Percentiles rank a stretch among this genome's conserved stretches.
phyloP scores from a whole-genome alignment of 2,113 vertebrate genomes.

The Ochotona princeps region DNA sequence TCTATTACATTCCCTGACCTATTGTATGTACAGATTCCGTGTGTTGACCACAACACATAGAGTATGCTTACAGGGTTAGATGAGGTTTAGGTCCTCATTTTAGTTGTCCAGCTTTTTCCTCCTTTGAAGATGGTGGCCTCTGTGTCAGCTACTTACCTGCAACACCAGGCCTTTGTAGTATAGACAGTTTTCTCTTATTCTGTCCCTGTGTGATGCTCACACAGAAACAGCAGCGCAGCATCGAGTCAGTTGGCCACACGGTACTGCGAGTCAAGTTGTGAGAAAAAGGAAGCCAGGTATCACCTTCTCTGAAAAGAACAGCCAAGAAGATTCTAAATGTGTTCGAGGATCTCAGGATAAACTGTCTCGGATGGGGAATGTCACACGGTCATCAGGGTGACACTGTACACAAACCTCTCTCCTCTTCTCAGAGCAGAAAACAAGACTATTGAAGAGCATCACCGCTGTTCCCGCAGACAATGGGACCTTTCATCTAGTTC shows the following conservation, averaged over 20 bases:
- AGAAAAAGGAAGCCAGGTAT: slow-evolving; percentile 46
- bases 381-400: slow-evolving; percentile 11
- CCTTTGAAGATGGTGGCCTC: not conserved
- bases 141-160: not conserved
- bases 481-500: slow-evolving; percentile 66
- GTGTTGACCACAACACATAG: not conserved
- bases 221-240: slow-evolving; percentile 16
- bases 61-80: not conserved
- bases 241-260: not conserved
- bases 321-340: slow-evolving; percentile 40
- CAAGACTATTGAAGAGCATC: slow-evolving; percentile 11
- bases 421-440: slow-evolving; percentile 55
- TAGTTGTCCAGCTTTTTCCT: slow-evolving; percentile 51
- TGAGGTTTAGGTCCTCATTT: slow-evolving; percentile 1
- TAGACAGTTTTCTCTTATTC: not conserved
- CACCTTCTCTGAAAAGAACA: slow-evolving; percentile 43
- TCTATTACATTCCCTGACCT: not conserved
- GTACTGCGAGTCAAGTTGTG: slow-evolving; percentile 16
- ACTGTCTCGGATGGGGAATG: not conserved
- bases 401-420: not conserved
- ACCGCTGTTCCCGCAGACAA: slow-evolving; percentile 47
- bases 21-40: not conserved
- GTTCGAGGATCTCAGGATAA: slow-evolving; percentile 13
- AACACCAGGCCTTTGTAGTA: not conserved
- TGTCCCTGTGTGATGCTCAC: not conserved